Evolutionary conservation across 37 sponge, comb jelly and placozoan genomes (phyloP).

Genomic region (Chondrilla cf. caribensis): DNA sequence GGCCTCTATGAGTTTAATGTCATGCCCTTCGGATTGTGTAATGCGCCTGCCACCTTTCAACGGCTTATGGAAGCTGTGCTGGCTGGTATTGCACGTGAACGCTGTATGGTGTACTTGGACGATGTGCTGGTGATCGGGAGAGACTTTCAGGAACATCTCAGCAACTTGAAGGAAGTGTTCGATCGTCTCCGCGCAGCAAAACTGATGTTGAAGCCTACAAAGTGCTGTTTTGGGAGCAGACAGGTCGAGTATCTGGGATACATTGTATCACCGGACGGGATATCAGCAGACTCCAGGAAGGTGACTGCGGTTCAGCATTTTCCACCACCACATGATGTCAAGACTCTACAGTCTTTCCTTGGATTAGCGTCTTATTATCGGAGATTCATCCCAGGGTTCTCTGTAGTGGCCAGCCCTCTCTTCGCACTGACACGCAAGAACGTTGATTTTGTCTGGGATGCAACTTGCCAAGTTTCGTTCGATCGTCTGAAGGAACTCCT

Average conservation of each 20-base stretch:
- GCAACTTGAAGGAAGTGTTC: constrained; percentile 20
- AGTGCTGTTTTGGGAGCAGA: constrained; percentile 21
- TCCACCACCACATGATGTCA: constrained; percentile 20
- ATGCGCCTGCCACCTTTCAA: constrained; percentile 40
- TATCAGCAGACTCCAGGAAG: constrained; percentile 30
- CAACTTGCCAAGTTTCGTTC: constrained; percentile 29
- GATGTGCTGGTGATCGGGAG: constrained; percentile 29
- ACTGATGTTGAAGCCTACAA: constrained; percentile 28
- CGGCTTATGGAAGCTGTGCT: constrained; percentile 32
- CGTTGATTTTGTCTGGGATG: constrained; percentile 20
- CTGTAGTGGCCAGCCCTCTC: constrained; percentile 18
- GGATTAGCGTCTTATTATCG: constrained; percentile 32
- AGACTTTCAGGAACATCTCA: constrained; percentile 27
- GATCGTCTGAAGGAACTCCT: constrained; percentile 29
- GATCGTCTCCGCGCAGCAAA: constrained; percentile 25
- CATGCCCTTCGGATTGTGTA: constrained; percentile 49
- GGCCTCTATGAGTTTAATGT: constrained; percentile 46
- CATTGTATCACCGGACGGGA: constrained; percentile 32
- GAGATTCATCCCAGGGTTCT: not conserved
- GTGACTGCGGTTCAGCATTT: constrained; percentile 8
- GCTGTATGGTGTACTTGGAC: constrained; percentile 34
- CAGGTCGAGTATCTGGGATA: constrained; percentile 36
- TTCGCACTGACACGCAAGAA: constrained; percentile 2
- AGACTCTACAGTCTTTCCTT: constrained; percentile 26
- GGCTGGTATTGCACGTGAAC: not conserved